Conservation (phyloP, 2,888 invertebrate species). For the Erebia epiphron region DNA sequence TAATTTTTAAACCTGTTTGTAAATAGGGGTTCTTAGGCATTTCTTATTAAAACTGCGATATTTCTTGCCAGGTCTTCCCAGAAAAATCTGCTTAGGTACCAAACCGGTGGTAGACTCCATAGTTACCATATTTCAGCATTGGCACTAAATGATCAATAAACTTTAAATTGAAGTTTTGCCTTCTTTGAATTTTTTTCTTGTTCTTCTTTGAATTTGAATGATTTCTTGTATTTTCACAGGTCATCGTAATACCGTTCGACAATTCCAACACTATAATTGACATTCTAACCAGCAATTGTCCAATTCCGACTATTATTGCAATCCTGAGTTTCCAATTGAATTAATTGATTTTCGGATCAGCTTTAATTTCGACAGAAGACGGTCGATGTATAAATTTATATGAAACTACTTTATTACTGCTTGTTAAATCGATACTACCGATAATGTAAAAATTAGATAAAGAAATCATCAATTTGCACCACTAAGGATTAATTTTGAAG, state of each 20-base stretch:
- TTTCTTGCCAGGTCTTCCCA: too few species aligned
- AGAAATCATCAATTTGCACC: neutral
- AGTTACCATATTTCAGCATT: too few species aligned
- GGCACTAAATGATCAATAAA: too few species aligned
- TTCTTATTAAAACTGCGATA: too few species aligned
- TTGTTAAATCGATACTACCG: conserved; percentile 10
- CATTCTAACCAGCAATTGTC: neutral
- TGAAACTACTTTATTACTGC: conserved; percentile 7
- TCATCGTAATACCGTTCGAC: neutral
- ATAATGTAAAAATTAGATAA: neutral
- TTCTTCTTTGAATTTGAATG: too few species aligned
- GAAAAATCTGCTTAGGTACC: too few species aligned
- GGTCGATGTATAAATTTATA: conserved; percentile 14
- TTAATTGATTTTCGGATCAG: neutral
- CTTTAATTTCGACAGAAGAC: neutral
- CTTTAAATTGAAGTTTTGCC: too few species aligned
- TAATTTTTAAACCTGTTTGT: too few species aligned
- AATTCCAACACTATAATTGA: neutral
- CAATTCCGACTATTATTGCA: conserved; percentile 9
- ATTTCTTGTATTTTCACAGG: neutral
- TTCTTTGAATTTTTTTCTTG: too few species aligned
- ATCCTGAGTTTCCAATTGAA: neutral
- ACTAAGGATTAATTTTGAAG: neutral
- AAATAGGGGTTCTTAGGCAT: too few species aligned
- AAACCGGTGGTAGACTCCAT: too few species aligned